A percentile compares a stretch with the other conserved stretches of the same genome.
Evolutionary conservation across 2,888 invertebrate genomes (phyloP).

Genomic region (Cataglyphis livida): DNA sequence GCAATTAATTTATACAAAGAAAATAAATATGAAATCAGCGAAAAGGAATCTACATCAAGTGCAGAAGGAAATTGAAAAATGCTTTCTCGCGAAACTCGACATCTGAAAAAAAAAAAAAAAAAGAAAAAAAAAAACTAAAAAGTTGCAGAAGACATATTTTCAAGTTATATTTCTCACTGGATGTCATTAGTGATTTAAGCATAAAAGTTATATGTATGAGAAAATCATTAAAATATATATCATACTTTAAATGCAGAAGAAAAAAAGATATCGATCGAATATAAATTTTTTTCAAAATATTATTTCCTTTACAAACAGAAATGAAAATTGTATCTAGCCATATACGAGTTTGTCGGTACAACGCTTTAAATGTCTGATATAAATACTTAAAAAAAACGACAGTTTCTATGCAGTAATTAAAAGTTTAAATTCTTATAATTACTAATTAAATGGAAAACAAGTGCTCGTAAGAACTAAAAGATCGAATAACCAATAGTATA

Average conservation of each 20-base stretch:
- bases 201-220: not conserved
- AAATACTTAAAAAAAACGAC: constrained; percentile 28
- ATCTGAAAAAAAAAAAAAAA: not conserved
- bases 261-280: not conserved
- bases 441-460: constrained; percentile 56
- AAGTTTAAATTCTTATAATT: constrained; percentile 59
- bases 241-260: not conserved
- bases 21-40: constrained; percentile 44
- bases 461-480: constrained; percentile 50
- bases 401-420: constrained; percentile 61
- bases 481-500: not conserved
- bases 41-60: constrained; percentile 22
- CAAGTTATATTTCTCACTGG: constrained; percentile 4
- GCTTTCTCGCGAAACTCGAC: constrained; percentile 13
- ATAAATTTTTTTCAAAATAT: constrained; percentile 12
- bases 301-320: not conserved
- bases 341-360: constrained; percentile 56
- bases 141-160: not conserved
- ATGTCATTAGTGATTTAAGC: not conserved
- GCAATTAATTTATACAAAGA: constrained; percentile 53
- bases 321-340: constrained; percentile 55
- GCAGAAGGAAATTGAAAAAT: constrained; percentile 20
- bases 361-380: constrained; percentile 48
- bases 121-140: not conserved
- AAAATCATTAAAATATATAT: constrained; percentile 20